Evolutionary conservation across 2,113 vertebrate genomes (phyloP).

Genomic region (Corydoras maculifer): DNA sequence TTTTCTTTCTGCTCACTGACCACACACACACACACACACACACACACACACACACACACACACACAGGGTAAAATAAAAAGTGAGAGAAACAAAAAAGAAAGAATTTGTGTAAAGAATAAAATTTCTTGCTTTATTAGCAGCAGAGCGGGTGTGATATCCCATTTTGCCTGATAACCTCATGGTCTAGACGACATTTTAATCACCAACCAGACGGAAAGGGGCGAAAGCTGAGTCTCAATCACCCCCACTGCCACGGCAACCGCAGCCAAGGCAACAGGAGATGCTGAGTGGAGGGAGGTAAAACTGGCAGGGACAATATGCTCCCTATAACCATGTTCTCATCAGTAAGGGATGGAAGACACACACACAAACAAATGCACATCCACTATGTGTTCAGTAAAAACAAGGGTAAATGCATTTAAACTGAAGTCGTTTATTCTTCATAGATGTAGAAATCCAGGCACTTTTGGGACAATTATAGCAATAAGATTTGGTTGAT

Average conservation of each 20-base stretch:
- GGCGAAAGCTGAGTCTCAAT: conserved; percentile 29
- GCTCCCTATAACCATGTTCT: not conserved
- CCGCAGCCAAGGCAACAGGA: conserved; percentile 25
- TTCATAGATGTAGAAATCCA: not conserved
- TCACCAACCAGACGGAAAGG: conserved; percentile 7
- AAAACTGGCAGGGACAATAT: conserved; percentile 17
- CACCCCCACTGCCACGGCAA: conserved; percentile 30
- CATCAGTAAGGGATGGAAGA: not conserved
- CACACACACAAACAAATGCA: not conserved
- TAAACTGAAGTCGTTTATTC: conserved; percentile 13
- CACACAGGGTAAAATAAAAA: not conserved
- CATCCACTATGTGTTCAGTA: conserved; percentile 1
- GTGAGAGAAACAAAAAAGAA: not conserved
- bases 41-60: not conserved
- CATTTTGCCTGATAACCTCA: conserved; percentile 15
- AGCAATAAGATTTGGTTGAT: not conserved
- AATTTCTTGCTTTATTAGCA: conserved; percentile 22
- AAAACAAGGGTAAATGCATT: conserved; percentile 1
- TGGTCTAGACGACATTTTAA: conserved; percentile 22
- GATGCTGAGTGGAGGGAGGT: conserved; percentile 9
- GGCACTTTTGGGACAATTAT: not conserved
- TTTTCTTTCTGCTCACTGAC: not conserved
- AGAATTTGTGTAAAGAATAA: conserved; percentile 1
- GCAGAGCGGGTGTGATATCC: conserved; percentile 2
- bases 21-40: not conserved